These are phyloP conservation scores for Syngnathoides biaculeatus DNA, from an alignment of 2,113 vertebrate species.

Conservation along the genomic window DNA sequence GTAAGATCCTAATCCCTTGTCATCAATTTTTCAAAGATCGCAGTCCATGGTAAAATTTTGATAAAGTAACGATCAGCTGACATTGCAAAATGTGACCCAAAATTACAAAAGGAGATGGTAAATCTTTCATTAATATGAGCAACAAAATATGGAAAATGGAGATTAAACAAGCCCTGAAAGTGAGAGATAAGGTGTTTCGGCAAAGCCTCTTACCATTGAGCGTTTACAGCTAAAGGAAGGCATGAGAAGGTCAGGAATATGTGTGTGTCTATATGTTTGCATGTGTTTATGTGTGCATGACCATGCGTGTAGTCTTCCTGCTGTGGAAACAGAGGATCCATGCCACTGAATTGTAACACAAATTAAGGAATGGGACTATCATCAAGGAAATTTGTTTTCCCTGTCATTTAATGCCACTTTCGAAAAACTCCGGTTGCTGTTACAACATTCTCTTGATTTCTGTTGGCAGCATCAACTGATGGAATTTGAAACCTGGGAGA, in stretches of 20 bases:
- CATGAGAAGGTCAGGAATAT: slow-evolving; percentile 50
- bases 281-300: not conserved
- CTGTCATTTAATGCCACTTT: slow-evolving; percentile 30
- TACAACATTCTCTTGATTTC: slow-evolving; percentile 54
- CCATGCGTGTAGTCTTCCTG: too few species aligned
- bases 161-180: slow-evolving; percentile 21
- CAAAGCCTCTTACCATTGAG: slow-evolving; percentile 70
- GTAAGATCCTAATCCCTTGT: slow-evolving; percentile 9
- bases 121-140: slow-evolving; percentile 22
- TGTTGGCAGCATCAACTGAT: slow-evolving; percentile 33
- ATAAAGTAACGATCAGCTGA: not conserved
- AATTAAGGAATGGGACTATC: slow-evolving; percentile 33
- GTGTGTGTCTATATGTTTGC: not conserved
- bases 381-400: slow-evolving; percentile 27
- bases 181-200: slow-evolving; percentile 39
- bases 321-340: not conserved
- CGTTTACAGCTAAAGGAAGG: slow-evolving; percentile 59
- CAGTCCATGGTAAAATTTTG: slow-evolving; percentile 1
- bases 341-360: slow-evolving; percentile 16
- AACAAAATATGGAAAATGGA: slow-evolving; percentile 16
- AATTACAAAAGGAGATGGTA: slow-evolving; percentile 12
- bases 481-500: slow-evolving; percentile 39
- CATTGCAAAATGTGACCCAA: slow-evolving; percentile 12
- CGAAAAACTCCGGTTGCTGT: slow-evolving; percentile 36
- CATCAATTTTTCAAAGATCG: slow-evolving; percentile 3